Base-by-base conservation (phyloP, 53 echinoderm and acorn worm genomes). In the Actinopyga echinites region DNA sequence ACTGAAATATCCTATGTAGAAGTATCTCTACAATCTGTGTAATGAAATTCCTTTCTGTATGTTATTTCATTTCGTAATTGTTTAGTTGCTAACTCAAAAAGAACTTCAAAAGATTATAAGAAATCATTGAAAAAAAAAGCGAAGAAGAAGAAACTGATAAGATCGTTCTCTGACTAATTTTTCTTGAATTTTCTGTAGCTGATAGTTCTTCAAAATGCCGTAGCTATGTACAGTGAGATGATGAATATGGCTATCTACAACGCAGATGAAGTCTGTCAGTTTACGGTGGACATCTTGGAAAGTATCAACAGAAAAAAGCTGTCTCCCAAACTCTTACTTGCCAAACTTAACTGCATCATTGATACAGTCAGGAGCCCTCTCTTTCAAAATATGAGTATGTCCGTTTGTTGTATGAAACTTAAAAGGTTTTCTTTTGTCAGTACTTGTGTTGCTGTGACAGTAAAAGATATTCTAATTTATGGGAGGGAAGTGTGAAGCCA, bases 351-450 rank as follows among this genome's bases (percentile, higher is more conserved):
- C 59, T 99, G 94, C 82, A 86, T 99, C 78, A 75, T 81, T 10
- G 94, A 95, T 60, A 92, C 99, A 11, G 86, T 99, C 69, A 87
- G 89, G 59, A 89, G 94, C 74, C 80, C 89, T n/a, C 90, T 97
- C 74, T 97, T 94, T 85, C 83, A 88, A 49, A 79, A 87, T 30
- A 64, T 32, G 28, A 69, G 96, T 96, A 83, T 91, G 93, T 88
- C 17, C n/a, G 31, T 83, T 17, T 30, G 0, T 62, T 29, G 31
- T 29, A 49, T 49, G 49, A 49, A 13, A 13, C 13, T 6, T 15
- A 49, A 49, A 0, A 49, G 11, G 56, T 62, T 25, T 62, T 62
- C 28, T 62, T 29, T 29, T 62, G 4, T 62, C 11, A 21, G 8
- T 17, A 60, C 1, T 60, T 25, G 28, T 60, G 15, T 55, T 55